These are phyloP conservation scores for Hoplostethus mediterraneus DNA, from an alignment of 2,797 vertebrate species.

Conservation along the genomic window DNA sequence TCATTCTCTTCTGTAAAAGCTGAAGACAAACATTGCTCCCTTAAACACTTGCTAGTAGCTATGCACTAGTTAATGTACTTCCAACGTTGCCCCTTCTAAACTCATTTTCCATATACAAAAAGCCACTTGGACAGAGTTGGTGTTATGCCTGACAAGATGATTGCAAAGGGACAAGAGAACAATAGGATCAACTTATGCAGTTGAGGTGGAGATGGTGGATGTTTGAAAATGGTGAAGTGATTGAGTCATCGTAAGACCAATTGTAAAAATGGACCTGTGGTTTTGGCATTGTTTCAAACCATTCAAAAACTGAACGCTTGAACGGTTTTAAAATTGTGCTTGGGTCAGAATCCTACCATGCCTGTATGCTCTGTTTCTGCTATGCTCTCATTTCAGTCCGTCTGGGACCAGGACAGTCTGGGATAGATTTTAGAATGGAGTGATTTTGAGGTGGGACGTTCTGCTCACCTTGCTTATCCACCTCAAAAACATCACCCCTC, in stretches of 20 bases:
- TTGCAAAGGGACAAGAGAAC: conserved; percentile 20
- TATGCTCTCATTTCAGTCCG: conserved; percentile 39
- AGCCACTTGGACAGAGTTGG: conserved; percentile 23
- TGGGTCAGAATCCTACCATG: conserved; percentile 39
- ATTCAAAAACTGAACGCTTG: conserved; percentile 37
- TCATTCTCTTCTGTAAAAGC: conserved; percentile 19
- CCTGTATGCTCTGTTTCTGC: conserved; percentile 32
- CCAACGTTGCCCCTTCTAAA: conserved; percentile 47
- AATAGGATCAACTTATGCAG: conserved; percentile 17
- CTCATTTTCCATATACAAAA: conserved; percentile 19
- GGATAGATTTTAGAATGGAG: background rate
- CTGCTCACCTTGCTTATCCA: conserved; percentile 87
- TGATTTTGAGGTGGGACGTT: background rate
- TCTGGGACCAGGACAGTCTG: conserved; percentile 33
- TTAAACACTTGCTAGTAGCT: conserved; percentile 27
- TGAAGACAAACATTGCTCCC: conserved; percentile 22
- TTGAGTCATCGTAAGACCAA: conserved; percentile 25
- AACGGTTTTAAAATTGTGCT: conserved; percentile 52
- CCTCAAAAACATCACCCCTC: conserved; percentile 88
- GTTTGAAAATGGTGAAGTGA: conserved; percentile 26
- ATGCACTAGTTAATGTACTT: conserved; percentile 16
- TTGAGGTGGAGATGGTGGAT: conserved; percentile 23
- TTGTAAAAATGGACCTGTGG: conserved; percentile 44
- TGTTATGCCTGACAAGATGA: conserved; percentile 42
- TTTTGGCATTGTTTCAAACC: conserved; percentile 55